These are phyloP conservation scores for Diarsia mendica DNA, from an alignment of 2,888 invertebrate species.

Conservation along the genomic window DNA sequence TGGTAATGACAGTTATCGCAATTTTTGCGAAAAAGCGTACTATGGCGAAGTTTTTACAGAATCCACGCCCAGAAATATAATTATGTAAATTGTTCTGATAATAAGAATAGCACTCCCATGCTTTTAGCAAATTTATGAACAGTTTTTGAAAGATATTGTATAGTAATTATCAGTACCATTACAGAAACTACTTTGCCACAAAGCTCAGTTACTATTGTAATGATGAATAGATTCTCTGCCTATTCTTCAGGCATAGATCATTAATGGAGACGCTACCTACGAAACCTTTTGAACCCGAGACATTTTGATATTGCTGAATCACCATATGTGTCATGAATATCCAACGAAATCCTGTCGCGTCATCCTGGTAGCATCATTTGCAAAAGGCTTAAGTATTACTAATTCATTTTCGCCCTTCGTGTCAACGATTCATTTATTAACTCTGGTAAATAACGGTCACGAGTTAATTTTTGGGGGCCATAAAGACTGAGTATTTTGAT, in stretches of 20 bases:
- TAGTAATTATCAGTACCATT: neutral
- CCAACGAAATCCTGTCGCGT: slow-evolving; percentile 11
- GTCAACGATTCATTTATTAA: slow-evolving; percentile 40
- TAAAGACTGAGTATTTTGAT: slow-evolving; percentile 25
- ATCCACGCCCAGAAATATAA: neutral
- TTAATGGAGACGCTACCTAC: slow-evolving; percentile 34
- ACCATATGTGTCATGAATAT: slow-evolving; percentile 38
- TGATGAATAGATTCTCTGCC: neutral
- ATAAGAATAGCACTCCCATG: neutral
- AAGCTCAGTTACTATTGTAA: slow-evolving; percentile 24
- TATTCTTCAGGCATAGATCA: slow-evolving; percentile 34
- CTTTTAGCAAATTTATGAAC: neutral
- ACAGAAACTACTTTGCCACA: slow-evolving; percentile 4
- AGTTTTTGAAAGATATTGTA: neutral
- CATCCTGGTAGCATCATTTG: slow-evolving; percentile 46
- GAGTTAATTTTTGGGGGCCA: slow-evolving; percentile 26
- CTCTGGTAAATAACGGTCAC: slow-evolving; percentile 16
- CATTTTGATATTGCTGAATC: slow-evolving; percentile 49
- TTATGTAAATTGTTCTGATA: neutral
- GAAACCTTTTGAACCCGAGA: slow-evolving; percentile 33
- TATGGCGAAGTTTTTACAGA: neutral
- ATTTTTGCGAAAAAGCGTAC: neutral
- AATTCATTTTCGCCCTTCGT: slow-evolving; percentile 46
- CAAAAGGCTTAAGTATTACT: slow-evolving; percentile 37
- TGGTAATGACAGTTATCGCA: slow-evolving; percentile 13